These are phyloP conservation scores for Hetaerina titia DNA, from an alignment of 2,888 invertebrate genomes.

Conservation along the genomic window DNA sequence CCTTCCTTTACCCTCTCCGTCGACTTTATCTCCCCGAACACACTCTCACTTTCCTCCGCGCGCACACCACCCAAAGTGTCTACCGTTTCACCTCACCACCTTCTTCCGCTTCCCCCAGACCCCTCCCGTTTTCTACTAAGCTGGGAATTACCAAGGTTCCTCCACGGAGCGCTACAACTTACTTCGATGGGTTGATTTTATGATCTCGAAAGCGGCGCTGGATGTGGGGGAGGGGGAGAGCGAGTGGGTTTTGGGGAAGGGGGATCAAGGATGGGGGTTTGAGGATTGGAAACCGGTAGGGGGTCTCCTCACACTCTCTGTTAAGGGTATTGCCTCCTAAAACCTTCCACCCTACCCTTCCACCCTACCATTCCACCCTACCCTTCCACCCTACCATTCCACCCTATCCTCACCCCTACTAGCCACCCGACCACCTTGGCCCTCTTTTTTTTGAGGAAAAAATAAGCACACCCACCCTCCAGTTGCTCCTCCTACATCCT, in stretches of 20 bases:
- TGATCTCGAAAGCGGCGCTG: not conserved
- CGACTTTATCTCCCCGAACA: not conserved
- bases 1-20: not conserved
- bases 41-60: not conserved
- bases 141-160: not conserved
- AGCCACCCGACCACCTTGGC: not conserved
- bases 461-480: not conserved
- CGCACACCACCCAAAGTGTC: not conserved
- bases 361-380: not conserved
- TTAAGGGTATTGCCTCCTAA: conserved; percentile 27
- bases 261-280: not conserved
- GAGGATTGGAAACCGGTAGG: conserved; percentile 8
- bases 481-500: not conserved
- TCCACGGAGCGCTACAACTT: not conserved
- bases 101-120: not conserved
- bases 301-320: not conserved
- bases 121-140: not conserved
- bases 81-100: not conserved
- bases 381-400: not conserved
- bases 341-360: not conserved
- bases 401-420: not conserved
- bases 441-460: not conserved
- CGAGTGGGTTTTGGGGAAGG: not conserved
- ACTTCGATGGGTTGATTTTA: conserved; percentile 20
- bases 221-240: not conserved